phyloP scores from a whole-genome alignment of 2,113 vertebrate genomes.

The Dicerorhinus sumatrensis region DNA sequence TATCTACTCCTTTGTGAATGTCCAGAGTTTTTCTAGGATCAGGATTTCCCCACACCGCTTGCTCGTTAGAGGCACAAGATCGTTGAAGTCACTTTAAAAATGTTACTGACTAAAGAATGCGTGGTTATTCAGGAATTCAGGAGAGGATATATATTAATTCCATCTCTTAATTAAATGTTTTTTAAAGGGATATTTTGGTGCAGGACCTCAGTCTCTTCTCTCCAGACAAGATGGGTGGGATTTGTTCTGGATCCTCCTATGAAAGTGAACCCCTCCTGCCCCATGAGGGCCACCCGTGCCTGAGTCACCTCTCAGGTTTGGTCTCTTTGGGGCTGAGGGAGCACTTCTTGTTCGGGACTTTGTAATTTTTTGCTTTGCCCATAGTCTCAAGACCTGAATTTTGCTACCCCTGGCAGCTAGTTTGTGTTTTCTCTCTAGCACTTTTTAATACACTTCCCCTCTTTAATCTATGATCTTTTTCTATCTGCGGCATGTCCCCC shows the following conservation, averaged over 20 bases:
- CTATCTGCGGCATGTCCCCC: background rate
- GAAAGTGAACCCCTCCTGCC: background rate
- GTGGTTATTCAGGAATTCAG: background rate
- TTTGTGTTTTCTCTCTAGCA: background rate
- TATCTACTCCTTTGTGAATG: background rate
- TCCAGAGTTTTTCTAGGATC: background rate
- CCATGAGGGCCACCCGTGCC: fast-evolving
- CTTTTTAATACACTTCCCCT: background rate
- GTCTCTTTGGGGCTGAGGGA: background rate
- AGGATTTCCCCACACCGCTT: background rate
- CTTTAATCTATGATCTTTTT: background rate
- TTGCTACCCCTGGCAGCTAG: background rate
- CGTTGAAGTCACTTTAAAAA: background rate
- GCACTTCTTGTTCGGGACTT: too few species aligned
- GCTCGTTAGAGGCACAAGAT: background rate
- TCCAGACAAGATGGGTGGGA: background rate
- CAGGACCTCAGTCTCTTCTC: background rate
- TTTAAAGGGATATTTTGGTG: background rate
- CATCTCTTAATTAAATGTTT: background rate
- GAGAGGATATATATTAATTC: background rate
- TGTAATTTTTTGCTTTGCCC: background rate
- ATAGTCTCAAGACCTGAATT: background rate
- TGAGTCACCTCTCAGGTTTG: too few species aligned
- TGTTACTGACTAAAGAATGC: background rate
- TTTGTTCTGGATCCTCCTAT: background rate